These are phyloP conservation scores for Onychomys arenicola DNA, from an alignment of 2,797 vertebrate genomes.

Conservation along the genomic window DNA sequence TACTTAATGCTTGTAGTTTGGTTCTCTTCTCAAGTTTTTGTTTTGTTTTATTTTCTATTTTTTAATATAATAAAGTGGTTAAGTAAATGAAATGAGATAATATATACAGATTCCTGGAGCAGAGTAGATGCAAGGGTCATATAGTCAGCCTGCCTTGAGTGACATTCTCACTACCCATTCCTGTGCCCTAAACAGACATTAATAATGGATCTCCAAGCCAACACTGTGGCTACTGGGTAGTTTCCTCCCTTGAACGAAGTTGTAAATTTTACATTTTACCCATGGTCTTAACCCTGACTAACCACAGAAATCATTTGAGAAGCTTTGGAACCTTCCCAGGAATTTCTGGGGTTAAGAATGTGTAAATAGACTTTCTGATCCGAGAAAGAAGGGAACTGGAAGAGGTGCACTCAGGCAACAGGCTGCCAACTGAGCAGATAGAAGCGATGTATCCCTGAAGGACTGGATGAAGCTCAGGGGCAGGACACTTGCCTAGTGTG, in stretches of 20 bases:
- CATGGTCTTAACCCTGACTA: neutral
- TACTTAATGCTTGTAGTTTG: neutral
- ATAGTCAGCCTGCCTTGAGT: too few relatives aligned
- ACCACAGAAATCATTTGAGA: neutral
- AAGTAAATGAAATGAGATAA: neutral
- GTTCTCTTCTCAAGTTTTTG: neutral
- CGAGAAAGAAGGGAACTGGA: neutral
- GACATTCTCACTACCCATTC: neutral
- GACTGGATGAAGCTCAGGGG: neutral
- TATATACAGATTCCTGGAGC: too few relatives aligned
- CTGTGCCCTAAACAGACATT: neutral
- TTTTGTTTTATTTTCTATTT: neutral
- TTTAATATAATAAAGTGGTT: neutral
- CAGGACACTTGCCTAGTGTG: neutral
- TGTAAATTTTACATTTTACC: neutral
- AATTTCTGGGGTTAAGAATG: neutral
- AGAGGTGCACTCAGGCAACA: neutral
- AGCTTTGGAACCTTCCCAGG: neutral
- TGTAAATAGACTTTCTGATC: neutral
- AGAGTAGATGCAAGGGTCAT: neutral
- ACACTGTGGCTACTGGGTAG: neutral
- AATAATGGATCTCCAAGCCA: neutral
- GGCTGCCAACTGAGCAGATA: neutral
- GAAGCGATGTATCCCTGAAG: neutral
- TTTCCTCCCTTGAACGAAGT: neutral